Evolutionary conservation across 2,888 invertebrate genomes (phyloP).

Genomic region (Acanthococcus lagerstroemiae): DNA sequence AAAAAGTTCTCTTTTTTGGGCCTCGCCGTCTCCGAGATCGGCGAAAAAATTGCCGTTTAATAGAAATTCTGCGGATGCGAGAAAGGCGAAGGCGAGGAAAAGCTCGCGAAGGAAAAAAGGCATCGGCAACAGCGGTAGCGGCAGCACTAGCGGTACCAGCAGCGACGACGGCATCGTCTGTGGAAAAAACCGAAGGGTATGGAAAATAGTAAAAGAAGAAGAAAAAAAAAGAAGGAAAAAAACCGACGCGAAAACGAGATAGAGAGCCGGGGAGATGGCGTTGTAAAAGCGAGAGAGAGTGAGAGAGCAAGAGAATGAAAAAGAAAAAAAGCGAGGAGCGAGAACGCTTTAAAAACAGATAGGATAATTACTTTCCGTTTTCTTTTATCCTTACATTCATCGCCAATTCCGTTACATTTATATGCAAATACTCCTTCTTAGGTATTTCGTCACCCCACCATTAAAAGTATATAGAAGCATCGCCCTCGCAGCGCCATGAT

Average conservation of each 20-base stretch:
- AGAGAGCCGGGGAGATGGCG: neutral
- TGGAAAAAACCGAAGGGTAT: too few relatives aligned
- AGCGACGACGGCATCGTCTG: neutral
- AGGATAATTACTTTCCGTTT: constrained; percentile 32
- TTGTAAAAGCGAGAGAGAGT: neutral
- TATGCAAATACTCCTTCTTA: constrained; percentile 20
- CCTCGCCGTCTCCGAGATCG: neutral
- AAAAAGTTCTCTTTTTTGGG: neutral
- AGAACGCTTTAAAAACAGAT: constrained; percentile 29
- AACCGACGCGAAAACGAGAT: neutral
- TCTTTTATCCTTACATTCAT: constrained; percentile 27
- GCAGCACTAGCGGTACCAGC: too few relatives aligned
- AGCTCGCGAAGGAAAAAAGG: too few relatives aligned
- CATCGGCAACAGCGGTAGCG: too few relatives aligned
- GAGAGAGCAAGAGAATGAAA: neutral
- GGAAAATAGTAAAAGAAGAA: too few relatives aligned
- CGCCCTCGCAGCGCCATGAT: constrained; percentile 19
- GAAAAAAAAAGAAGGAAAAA: neutral
- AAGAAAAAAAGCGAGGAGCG: too few relatives aligned
- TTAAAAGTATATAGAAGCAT: constrained; percentile 5
- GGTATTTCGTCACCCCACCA: neutral
- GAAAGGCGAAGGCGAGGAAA: too few relatives aligned
- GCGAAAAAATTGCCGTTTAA: neutral
- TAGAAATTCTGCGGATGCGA: neutral
- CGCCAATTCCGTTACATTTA: constrained; percentile 31